phyloP scores from a whole-genome alignment of 2,113 vertebrate genomes.

The Notothenia coriiceps region DNA sequence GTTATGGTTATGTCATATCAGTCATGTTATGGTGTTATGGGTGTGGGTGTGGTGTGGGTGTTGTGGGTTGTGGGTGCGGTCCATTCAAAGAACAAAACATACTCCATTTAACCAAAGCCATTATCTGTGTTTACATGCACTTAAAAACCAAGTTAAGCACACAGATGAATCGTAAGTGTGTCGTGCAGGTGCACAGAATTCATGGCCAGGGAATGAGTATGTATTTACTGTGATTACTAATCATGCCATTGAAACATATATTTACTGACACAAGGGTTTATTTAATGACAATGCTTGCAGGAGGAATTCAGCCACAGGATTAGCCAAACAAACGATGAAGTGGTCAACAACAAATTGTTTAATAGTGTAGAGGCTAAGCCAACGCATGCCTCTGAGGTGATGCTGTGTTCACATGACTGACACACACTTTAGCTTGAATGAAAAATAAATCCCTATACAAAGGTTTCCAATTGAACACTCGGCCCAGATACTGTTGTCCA shows the following conservation, averaged over 20 bases:
- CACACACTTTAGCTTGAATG: too few relatives aligned
- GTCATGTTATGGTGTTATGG: too few relatives aligned
- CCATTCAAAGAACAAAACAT: background rate
- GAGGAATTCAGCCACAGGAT: background rate
- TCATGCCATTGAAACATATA: background rate
- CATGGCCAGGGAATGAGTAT: background rate
- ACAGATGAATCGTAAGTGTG: background rate
- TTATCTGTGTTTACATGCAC: slow-evolving; percentile 3
- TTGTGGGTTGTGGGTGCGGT: background rate
- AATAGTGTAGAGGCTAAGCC: too few relatives aligned
- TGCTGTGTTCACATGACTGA: too few relatives aligned
- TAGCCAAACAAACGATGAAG: background rate
- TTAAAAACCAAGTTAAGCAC: background rate
- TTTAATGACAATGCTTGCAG: too few relatives aligned
- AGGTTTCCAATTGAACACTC: too few relatives aligned
- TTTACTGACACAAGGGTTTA: background rate
- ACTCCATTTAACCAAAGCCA: background rate
- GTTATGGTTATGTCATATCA: too few relatives aligned
- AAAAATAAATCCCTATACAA: too few relatives aligned
- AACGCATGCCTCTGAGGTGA: too few relatives aligned
- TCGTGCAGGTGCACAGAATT: background rate
- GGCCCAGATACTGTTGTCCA: too few relatives aligned
- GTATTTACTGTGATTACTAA: background rate
- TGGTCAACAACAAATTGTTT: background rate
- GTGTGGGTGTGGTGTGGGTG: too few relatives aligned